Conservation (phyloP, 1,140 invertebrate species). For the Cherax quadricarinatus region DNA sequence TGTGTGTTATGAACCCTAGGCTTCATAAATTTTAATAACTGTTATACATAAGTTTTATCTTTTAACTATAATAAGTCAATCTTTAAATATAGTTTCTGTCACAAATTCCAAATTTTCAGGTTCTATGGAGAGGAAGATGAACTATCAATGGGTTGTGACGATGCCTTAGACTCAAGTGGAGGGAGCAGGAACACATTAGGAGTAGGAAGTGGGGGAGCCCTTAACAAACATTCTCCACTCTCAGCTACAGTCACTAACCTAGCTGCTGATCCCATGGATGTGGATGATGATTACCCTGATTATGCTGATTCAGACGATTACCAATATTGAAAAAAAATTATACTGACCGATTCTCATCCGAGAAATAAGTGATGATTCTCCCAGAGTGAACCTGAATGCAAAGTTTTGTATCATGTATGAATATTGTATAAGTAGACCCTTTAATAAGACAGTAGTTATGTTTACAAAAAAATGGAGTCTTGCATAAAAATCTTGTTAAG, state of each 20-base stretch:
- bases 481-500: no score
- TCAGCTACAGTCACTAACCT: constrained; percentile 65
- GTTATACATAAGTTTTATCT: no score
- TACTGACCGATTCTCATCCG: neutral
- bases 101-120: constrained; percentile 31
- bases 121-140: constrained; percentile 74
- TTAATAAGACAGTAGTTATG: no score
- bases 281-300: constrained; percentile 75
- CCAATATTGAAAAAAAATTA: constrained; percentile 69
- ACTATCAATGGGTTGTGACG: constrained; percentile 68
- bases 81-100: no score
- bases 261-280: constrained; percentile 73
- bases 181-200: constrained; percentile 46
- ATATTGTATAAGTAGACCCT: neutral
- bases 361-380: constrained; percentile 13
- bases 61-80: no score
- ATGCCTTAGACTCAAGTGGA: constrained; percentile 63
- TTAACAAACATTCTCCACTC: constrained; percentile 69
- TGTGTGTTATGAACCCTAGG: neutral
- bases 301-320: constrained; percentile 75
- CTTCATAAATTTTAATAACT: neutral
- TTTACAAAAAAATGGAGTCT: no score
- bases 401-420: neutral
- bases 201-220: constrained; percentile 39
- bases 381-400: neutral